Base-by-base conservation (phyloP, 2,888 invertebrate species). In the Stenodema calcarata region DNA sequence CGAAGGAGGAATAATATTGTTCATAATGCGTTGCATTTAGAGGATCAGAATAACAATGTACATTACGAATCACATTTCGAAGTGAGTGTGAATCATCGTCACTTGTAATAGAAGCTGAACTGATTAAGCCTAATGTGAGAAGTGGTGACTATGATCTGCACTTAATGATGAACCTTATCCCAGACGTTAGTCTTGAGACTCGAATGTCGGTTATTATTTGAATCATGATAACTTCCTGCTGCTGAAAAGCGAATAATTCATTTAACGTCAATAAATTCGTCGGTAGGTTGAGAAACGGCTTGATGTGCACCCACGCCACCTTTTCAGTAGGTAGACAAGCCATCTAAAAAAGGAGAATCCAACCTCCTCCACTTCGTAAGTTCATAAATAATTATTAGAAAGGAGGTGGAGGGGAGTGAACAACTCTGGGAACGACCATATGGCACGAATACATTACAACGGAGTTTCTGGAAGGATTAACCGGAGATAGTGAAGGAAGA, bases 321-420 rank as follows among this genome's bases (percentile, higher is more conserved):
- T 70, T 18, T 9, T 73, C 62, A 23, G 35, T 73, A 35, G 35
- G 73, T 35, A 73, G 73, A 73, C 30, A 73, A 73, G 73, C 35
- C 12, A 73, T 73, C 73, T 73, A 9, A n/a, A 73, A 73, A 41
- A 73, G 73, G 73, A 41, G 41, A 41, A 73, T 14, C 35, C 73
- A 30, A 35, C 30, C 73, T 35, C 41, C 73, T 35, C 28, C 73
- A 73, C 35, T 23, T 41, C 41, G 30, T 18, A 18, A 28, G 44
- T 78, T 78, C 78, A 78, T 78, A 78, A 78, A 78, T 78, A 78
- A 78, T 78, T 78, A 78, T 78, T 78, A 44, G 78, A 44, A 44
- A 23, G 44, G 44, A 42, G 11, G 44, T n/a, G 78, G 18, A 78
- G 9, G 44, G 78, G 35, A 23, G 41, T 44, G 78, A 78, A 41